These are phyloP conservation scores for Notothenia rossii DNA, from an alignment of 2,113 vertebrate genomes.

Conservation along the genomic window DNA sequence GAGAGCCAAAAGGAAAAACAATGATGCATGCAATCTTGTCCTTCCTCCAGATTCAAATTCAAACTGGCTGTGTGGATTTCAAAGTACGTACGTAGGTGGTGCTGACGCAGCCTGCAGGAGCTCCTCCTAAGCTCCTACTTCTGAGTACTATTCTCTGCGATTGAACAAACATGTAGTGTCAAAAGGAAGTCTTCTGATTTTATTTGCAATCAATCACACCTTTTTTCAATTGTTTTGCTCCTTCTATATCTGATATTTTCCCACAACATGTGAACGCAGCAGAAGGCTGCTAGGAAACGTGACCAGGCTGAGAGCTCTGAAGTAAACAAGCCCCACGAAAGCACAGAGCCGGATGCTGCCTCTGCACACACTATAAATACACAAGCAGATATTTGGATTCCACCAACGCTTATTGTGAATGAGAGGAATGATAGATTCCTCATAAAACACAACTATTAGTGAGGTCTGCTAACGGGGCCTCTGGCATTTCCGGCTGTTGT, in stretches of 20 bases:
- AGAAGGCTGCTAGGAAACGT: conserved; percentile 64
- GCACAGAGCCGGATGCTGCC: conserved; percentile 60
- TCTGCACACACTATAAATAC: conserved; percentile 36
- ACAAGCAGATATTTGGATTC: conserved; percentile 11
- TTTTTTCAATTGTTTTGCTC: not conserved
- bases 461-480: conserved; percentile 3
- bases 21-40: not conserved
- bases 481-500: conserved; percentile 51
- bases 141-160: not conserved
- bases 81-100: conserved; percentile 33
- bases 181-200: not conserved
- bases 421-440: conserved; percentile 12
- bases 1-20: conserved; percentile 2
- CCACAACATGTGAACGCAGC: conserved; percentile 53
- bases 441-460: not conserved
- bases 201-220: not conserved
- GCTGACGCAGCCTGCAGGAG: conserved; percentile 39
- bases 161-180: not conserved
- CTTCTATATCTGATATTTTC: not conserved
- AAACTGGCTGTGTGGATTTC: conserved; percentile 37
- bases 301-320: conserved; percentile 63
- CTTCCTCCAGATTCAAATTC: conserved; percentile 53
- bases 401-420: conserved; percentile 38
- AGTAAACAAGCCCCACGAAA: conserved; percentile 76
- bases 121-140: conserved; percentile 12